These are phyloP conservation scores for Allygus modestus DNA, from an alignment of 2,888 invertebrate species.

Conservation along the genomic window DNA sequence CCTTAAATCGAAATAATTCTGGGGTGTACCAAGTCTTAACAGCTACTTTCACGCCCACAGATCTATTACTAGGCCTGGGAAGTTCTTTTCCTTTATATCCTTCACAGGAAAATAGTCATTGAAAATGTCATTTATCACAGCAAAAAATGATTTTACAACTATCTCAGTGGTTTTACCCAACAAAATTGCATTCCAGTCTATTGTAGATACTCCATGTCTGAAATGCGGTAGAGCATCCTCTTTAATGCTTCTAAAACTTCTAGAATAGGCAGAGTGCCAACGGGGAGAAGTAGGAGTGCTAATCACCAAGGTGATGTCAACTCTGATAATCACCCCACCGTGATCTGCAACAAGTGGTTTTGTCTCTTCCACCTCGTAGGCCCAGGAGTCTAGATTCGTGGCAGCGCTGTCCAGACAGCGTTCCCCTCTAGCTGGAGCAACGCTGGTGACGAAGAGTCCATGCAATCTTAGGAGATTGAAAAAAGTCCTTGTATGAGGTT, in stretches of 20 bases:
- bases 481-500: neutral
- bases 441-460: constrained; percentile 1
- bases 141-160: neutral
- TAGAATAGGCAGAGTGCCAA: neutral
- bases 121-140: neutral
- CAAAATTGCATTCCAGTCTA: neutral
- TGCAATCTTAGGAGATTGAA: neutral
- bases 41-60: neutral
- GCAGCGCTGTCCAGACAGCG: too few relatives aligned
- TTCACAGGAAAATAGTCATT: neutral
- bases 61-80: constrained; percentile 12
- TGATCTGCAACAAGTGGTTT: too few relatives aligned
- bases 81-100: neutral
- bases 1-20: neutral
- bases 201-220: neutral
- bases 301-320: neutral
- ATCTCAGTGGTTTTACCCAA: neutral
- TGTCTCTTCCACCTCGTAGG: too few relatives aligned
- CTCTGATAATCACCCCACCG: too few relatives aligned
- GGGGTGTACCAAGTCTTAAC: constrained; percentile 2
- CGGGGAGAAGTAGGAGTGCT: neutral
- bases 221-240: neutral
- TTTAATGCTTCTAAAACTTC: neutral
- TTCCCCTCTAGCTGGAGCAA: too few relatives aligned
- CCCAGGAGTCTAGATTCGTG: too few relatives aligned